phyloP scores from a whole-genome alignment of 2,113 vertebrate species.

The Apteryx owenii region DNA sequence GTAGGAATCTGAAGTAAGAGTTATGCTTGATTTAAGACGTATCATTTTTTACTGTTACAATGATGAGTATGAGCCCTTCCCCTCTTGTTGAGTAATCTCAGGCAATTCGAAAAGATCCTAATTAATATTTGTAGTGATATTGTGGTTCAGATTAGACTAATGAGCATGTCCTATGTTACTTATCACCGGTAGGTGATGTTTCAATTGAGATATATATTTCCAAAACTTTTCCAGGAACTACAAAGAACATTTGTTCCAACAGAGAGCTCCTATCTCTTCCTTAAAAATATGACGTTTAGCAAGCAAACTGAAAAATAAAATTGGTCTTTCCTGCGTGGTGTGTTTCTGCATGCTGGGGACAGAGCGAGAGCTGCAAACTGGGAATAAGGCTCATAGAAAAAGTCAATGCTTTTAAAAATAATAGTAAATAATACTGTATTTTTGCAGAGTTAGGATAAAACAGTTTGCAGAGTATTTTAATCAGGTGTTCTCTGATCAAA shows the following conservation, averaged over 20 bases:
- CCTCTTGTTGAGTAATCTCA: neutral
- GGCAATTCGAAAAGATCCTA: neutral
- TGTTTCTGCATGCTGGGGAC: neutral
- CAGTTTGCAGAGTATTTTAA: neutral
- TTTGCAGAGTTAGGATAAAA: neutral
- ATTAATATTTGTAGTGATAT: rapidly evolving
- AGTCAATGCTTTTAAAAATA: neutral
- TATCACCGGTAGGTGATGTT: neutral
- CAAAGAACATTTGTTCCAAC: neutral
- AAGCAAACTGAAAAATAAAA: neutral
- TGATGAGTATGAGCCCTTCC: neutral
- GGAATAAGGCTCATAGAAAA: neutral
- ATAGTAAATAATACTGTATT: neutral
- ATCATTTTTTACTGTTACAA: neutral
- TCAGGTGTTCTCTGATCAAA: neutral
- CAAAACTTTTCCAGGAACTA: neutral
- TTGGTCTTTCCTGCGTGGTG: neutral
- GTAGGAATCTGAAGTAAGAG: neutral
- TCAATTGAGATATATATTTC: neutral
- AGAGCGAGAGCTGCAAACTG: neutral
- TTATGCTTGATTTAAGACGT: neutral
- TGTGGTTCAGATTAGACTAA: neutral
- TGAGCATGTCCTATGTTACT: rapidly evolving
- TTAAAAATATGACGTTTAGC: neutral
- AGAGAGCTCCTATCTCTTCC: neutral